A percentile compares a stretch with the other conserved stretches of the same genome.
Conservation (phyloP, 1,140 invertebrate species). For the Triops longicaudatus region DNA sequence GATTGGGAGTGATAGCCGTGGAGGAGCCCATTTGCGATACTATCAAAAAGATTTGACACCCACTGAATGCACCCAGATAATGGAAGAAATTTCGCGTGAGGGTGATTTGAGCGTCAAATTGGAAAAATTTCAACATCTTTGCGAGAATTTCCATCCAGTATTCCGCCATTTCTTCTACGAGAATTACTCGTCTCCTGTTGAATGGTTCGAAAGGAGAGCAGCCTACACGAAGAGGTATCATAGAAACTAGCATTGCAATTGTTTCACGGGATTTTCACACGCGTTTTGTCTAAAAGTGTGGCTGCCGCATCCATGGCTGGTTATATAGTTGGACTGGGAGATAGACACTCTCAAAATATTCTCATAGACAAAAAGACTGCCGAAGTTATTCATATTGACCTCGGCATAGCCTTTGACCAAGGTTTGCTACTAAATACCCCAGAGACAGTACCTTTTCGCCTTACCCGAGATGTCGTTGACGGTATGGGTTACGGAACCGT, state of each 20-base stretch:
- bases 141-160: constrained; percentile 68
- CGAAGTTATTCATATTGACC: constrained; percentile 51
- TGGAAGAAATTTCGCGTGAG: not conserved
- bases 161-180: constrained; percentile 88
- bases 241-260: not conserved
- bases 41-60: not conserved
- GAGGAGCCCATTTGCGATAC: not conserved
- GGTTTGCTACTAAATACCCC: constrained; percentile 71
- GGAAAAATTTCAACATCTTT: constrained; percentile 55
- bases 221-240: constrained; percentile 55
- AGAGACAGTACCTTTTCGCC: constrained; percentile 85
- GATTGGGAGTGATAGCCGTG: constrained; percentile 32
- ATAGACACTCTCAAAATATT: constrained; percentile 85
- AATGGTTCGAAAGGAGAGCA: constrained; percentile 74
- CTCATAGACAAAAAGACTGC: constrained; percentile 79
- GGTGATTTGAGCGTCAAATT: not conserved
- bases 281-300: constrained; percentile 49
- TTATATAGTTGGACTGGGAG: constrained; percentile 85
- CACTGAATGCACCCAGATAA: not conserved
- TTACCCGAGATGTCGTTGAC: constrained; percentile 52
- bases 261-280: not conserved
- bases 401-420: constrained; percentile 88
- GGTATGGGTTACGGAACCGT: not conserved
- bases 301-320: constrained; percentile 84
- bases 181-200: constrained; percentile 66